Percentiles rank a stretch among this genome's conserved stretches.
phyloP scores from a whole-genome alignment of 2,797 vertebrate genomes.

The Acomys russatus region DNA sequence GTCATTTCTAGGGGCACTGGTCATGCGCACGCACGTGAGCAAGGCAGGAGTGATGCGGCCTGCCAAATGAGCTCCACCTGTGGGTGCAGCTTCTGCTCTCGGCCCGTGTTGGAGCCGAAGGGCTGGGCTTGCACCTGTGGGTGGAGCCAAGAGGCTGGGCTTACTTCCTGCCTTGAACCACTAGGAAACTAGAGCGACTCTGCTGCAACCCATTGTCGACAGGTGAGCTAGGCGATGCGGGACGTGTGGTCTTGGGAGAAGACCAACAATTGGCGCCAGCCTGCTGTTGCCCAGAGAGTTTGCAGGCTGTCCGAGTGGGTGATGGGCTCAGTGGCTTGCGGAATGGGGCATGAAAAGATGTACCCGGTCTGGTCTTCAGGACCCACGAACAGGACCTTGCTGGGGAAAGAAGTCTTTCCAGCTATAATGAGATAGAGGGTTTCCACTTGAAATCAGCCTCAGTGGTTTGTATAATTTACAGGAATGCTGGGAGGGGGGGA shows the following conservation, averaged over 20 bases:
- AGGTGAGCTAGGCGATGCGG: neutral
- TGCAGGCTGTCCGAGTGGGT: neutral
- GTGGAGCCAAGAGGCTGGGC: neutral
- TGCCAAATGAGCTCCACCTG: neutral
- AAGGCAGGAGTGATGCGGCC: neutral
- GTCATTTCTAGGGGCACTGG: neutral
- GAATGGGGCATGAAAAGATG: neutral
- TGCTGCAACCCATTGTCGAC: neutral
- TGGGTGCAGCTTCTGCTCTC: neutral
- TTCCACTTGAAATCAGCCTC: neutral
- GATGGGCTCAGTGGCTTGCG: neutral
- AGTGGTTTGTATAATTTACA: neutral
- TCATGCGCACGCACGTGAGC: neutral
- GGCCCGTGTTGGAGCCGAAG: neutral
- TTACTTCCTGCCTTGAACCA: neutral
- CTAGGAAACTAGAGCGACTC: neutral
- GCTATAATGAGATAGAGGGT: conserved; percentile 22
- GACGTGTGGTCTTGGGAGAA: neutral
- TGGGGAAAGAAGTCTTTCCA: neutral
- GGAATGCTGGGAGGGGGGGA: too few species aligned
- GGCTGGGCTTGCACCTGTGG: neutral
- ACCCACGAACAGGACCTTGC: neutral
- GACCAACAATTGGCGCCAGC: neutral
- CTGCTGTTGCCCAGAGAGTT: neutral
- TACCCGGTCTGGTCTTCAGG: neutral